Evolutionary conservation across 2,113 vertebrate species (phyloP).

Genomic region (Sceloporus undulatus): DNA sequence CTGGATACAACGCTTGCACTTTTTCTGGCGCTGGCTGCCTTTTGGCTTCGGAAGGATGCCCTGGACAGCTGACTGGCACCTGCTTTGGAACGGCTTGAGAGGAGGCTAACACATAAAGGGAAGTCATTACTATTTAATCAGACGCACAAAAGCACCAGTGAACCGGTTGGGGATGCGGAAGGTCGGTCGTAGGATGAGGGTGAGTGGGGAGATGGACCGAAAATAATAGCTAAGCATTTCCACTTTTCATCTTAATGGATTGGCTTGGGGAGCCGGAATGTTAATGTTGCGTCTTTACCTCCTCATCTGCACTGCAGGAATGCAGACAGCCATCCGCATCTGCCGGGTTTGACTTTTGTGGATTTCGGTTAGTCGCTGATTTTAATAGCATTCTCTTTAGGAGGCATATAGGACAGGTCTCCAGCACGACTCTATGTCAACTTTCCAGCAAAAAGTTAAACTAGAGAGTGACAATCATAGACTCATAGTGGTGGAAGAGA

Average conservation of each 20-base stretch:
- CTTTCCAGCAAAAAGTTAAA: too few relatives aligned
- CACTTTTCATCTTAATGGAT: fast-evolving
- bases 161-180: background rate
- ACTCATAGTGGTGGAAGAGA: too few relatives aligned
- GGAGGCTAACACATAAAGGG: background rate
- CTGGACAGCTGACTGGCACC: too few relatives aligned
- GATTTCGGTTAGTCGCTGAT: too few relatives aligned
- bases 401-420: too few relatives aligned
- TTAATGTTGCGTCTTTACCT: background rate
- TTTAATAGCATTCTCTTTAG: too few relatives aligned
- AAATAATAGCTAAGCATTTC: background rate
- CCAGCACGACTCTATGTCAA: too few relatives aligned
- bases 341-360: too few relatives aligned
- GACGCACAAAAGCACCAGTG: background rate
- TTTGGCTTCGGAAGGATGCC: background rate
- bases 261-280: fast-evolving
- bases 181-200: too few relatives aligned
- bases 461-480: too few relatives aligned
- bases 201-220: background rate
- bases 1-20: background rate
- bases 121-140: conserved; percentile 5
- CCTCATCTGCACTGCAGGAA: too few relatives aligned
- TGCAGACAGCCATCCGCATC: too few relatives aligned
- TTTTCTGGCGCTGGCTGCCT: background rate
- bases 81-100: background rate